A percentile compares a stretch with the other conserved stretches of the same genome.
phyloP scores from a whole-genome alignment of 2,113 vertebrate genomes.

The Halcyon senegalensis region DNA sequence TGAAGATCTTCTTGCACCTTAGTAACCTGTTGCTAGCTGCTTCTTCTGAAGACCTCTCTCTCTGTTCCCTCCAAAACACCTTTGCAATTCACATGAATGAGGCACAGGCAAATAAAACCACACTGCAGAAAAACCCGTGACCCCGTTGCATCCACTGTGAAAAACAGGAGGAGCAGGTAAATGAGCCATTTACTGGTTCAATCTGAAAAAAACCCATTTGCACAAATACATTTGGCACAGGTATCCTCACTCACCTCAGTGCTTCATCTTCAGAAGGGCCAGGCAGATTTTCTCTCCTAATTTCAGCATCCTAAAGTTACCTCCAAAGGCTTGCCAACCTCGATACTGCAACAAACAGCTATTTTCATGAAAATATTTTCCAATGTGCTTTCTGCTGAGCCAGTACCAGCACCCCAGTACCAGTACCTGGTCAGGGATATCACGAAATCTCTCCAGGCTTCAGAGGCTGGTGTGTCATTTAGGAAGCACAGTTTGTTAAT shows the following conservation, averaged over 20 bases:
- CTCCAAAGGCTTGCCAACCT: neutral
- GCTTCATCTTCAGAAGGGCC: neutral
- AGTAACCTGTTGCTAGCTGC: neutral
- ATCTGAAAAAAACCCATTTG: neutral
- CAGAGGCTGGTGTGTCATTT: neutral
- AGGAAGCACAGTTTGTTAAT: neutral
- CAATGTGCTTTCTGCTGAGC: neutral
- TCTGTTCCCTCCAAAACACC: neutral
- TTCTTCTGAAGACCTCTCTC: neutral
- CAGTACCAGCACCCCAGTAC: neutral
- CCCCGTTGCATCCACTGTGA: neutral
- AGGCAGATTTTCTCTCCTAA: neutral
- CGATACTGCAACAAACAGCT: neutral
- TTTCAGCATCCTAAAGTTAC: neutral
- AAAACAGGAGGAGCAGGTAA: neutral
- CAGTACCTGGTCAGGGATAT: neutral
- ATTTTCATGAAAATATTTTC: neutral
- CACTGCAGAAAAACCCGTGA: neutral
- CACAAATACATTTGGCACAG: neutral
- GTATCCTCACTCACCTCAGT: neutral
- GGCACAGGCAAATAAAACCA: neutral
- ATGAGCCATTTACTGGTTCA: neutral
- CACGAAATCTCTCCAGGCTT: neutral
- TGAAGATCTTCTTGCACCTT: neutral
- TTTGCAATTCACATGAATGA: neutral